Evolutionary conservation across 2,888 invertebrate genomes (phyloP).

Genomic region (Pheosia gnoma): DNA sequence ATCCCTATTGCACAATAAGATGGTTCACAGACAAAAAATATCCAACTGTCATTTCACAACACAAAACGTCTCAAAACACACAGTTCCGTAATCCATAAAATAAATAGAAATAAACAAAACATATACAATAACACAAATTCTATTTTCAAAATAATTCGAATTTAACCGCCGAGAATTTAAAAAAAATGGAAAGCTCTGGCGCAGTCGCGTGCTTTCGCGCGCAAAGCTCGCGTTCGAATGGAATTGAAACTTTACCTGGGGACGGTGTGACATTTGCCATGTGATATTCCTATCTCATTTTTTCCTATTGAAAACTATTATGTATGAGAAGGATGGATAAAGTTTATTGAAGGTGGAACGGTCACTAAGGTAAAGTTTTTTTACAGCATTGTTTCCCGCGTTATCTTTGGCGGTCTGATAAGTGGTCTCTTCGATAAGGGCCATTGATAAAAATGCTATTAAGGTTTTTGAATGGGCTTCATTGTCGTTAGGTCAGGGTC

Average conservation of each 20-base stretch:
- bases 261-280: conserved; percentile 67
- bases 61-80: conserved; percentile 49
- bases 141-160: conserved; percentile 39
- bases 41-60: conserved; percentile 60
- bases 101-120: conserved; percentile 30
- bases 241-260: conserved; percentile 71
- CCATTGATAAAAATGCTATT: conserved; percentile 58
- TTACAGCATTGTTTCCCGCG: conserved; percentile 68
- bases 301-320: conserved; percentile 9
- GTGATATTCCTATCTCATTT: conserved; percentile 55
- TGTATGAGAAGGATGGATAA: conserved; percentile 41
- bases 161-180: conserved; percentile 40
- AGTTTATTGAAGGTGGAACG: conserved; percentile 70
- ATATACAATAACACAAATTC: conserved; percentile 21
- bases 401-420: conserved; percentile 71
- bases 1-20: conserved; percentile 73
- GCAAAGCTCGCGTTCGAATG: conserved; percentile 77
- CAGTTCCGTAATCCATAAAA: conserved; percentile 24
- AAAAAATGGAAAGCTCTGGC: conserved; percentile 43
- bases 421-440: conserved; percentile 57
- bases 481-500: conserved; percentile 16
- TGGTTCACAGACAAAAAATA: conserved; percentile 53
- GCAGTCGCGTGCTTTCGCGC: conserved; percentile 76
- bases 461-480: conserved; percentile 42
- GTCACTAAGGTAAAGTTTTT: conserved; percentile 58